Evolutionary conservation across 2,113 vertebrate genomes (phyloP), one percentile per base, ranked within the genome.

Genomic region (Arizona elegans): DNA sequence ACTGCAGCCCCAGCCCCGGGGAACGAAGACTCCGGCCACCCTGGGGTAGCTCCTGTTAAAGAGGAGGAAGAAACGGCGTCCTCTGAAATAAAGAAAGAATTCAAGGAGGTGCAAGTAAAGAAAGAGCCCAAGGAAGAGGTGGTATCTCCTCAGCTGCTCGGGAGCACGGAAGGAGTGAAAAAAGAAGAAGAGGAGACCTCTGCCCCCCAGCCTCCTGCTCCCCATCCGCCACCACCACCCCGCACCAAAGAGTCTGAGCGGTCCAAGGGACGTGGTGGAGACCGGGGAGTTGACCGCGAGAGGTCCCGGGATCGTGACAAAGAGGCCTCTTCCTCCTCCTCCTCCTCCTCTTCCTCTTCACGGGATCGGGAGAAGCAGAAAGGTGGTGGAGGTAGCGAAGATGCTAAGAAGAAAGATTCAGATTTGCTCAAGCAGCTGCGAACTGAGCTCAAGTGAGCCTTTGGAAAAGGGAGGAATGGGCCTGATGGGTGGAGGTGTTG

Each of bases 391-490:
- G 97, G 98, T 93, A 97, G 97, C n/a, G 98, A 99, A 3, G 99
- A 99, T 92, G 93, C 97, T 91, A 99, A 99, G 97, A 98, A 98
- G 95, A 99, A 99, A 91, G 99, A 99, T 90, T 98, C 98, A 0
- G 99, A 99, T 91, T 98, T 98, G 0, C 97, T 99, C 85, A 99
- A 98, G 97, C 98, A 98, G 97, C 98, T 99, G 90, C 94, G 98
- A 94, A 96, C 97, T 3, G 99, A 99, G 93, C 98, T 99, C 92
- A 99, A 99, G 99, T 99, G 93, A 97, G 97, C 4, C 54, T 12
- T 24, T 3, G 3, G 19, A 9, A 81, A 38, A 9, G 75, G 75
- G 70, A 33, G 0, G 19, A 10, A 9, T 6, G 3, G 3, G 29
- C 53, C 10, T 17, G 47, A 56, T 26, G 89, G 58, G 17, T 4